A percentile compares a stretch with the other conserved stretches of the same genome.
These are phyloP conservation scores for Galeruca laticollis DNA, from an alignment of 2,888 invertebrate genomes.

Conservation along the genomic window DNA sequence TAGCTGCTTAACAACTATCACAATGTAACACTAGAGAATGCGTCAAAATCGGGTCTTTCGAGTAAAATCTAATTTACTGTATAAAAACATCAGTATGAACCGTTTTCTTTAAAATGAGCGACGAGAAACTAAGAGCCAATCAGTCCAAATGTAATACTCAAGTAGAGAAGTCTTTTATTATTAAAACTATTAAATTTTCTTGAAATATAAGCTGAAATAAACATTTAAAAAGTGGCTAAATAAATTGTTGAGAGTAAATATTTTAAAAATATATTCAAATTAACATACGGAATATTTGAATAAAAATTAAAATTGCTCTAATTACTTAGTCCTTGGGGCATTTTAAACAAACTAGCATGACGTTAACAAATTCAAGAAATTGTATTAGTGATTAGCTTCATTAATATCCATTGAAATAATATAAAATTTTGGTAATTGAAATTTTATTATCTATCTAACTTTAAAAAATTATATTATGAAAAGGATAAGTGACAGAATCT, in stretches of 20 bases:
- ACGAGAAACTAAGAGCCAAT: slow-evolving; percentile 62
- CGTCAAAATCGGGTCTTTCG: slow-evolving; percentile 52
- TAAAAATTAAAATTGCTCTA: no score
- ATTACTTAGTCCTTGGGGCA: no score
- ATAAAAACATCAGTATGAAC: slow-evolving; percentile 62
- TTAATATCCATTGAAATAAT: no score
- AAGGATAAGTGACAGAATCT: no score
- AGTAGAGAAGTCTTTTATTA: slow-evolving; percentile 31
- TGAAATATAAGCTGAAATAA: slow-evolving; percentile 9
- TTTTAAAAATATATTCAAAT: no score
- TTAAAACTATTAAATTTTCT: slow-evolving; percentile 17
- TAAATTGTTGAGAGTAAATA: background rate
- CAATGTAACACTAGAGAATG: slow-evolving; percentile 57
- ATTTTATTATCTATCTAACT: no score
- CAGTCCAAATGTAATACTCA: slow-evolving; percentile 48
- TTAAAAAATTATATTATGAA: no score
- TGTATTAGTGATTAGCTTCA: no score
- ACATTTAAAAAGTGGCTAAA: background rate
- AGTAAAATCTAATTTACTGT: slow-evolving; percentile 54
- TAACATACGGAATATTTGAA: no score
- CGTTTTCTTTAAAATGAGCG: slow-evolving; percentile 60
- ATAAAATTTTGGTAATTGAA: no score
- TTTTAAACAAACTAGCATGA: no score
- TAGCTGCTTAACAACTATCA: slow-evolving; percentile 63
- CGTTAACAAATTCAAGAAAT: no score